Conservation (phyloP, 2,888 invertebrate genomes). For the Fissipunctia ypsillon region DNA sequence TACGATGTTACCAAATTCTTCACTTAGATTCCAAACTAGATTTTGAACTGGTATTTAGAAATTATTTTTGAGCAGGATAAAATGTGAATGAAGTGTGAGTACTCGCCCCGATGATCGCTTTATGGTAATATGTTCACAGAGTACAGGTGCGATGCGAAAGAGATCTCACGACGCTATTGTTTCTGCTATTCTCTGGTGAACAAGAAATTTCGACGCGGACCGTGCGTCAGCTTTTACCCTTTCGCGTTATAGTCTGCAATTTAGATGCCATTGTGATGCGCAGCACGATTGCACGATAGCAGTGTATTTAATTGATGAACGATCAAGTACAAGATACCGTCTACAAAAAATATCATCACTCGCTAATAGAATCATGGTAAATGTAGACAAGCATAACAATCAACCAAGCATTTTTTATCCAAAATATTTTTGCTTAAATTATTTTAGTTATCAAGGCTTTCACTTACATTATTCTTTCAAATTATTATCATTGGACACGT, state of each 20-base stretch:
- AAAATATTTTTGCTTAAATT: conserved; percentile 27
- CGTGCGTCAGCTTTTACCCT: conserved; percentile 85
- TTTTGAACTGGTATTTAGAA: conserved; percentile 41
- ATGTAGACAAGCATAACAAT: conserved; percentile 30
- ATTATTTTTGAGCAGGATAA: conserved; percentile 32
- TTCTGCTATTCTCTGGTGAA: conserved; percentile 80
- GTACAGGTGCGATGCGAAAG: conserved; percentile 77
- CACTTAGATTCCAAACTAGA: conserved; percentile 23
- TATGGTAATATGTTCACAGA: conserved; percentile 75
- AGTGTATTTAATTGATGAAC: conserved; percentile 70
- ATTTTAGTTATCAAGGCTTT: conserved; percentile 40
- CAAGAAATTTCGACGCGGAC: conserved; percentile 82
- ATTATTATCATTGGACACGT: conserved; percentile 61
- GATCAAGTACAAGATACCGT: conserved; percentile 41
- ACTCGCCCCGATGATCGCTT: conserved; percentile 71
- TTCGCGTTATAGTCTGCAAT: conserved; percentile 77
- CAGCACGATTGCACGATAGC: conserved; percentile 75
- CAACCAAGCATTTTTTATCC: conserved; percentile 5
- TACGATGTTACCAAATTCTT: conserved; percentile 61
- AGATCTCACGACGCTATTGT: conserved; percentile 88
- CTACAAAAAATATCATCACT: conserved; percentile 47
- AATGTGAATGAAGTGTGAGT: conserved; percentile 66
- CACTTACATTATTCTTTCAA: conserved; percentile 47
- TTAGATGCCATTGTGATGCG: conserved; percentile 81
- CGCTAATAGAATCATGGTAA: conserved; percentile 27